Evolutionary conservation across 92 coral and sea anemone species (phyloP).

Genomic region (Nematostella vectensis): DNA sequence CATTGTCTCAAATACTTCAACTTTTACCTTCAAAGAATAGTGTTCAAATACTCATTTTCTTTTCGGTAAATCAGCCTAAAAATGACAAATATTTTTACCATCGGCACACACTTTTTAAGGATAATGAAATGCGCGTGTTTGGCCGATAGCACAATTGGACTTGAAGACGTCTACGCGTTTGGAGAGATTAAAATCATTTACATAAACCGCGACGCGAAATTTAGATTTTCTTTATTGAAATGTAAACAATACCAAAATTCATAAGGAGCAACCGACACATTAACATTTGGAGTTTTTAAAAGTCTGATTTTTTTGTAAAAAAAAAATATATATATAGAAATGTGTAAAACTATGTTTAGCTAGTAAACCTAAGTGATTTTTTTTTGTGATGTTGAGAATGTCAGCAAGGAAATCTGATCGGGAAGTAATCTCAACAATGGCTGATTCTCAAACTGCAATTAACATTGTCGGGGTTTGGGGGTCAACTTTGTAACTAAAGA

Average conservation of each 20-base stretch:
- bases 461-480: conserved; percentile 60
- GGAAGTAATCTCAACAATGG: conserved; percentile 37
- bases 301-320: too few relatives aligned
- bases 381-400: not conserved
- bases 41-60: too few relatives aligned
- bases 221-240: conserved; percentile 36
- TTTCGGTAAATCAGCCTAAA: too few relatives aligned
- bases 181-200: conserved; percentile 6
- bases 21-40: too few relatives aligned
- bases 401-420: not conserved
- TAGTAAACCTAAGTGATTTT: not conserved
- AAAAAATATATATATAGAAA: too few relatives aligned
- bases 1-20: too few relatives aligned
- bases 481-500: conserved; percentile 18
- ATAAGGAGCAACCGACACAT: conserved; percentile 10
- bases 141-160: not conserved
- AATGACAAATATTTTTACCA: too few relatives aligned
- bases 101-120: too few relatives aligned
- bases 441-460: conserved; percentile 49
- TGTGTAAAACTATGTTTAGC: too few relatives aligned
- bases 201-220: conserved; percentile 1
- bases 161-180: not conserved
- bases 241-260: conserved; percentile 52
- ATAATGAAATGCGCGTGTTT: too few relatives aligned
- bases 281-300: not conserved